Percentiles rank a stretch among this genome's conserved stretches.
These are phyloP conservation scores for Eupithecia exiguata DNA, from an alignment of 2,888 invertebrate genomes.

Conservation along the genomic window DNA sequence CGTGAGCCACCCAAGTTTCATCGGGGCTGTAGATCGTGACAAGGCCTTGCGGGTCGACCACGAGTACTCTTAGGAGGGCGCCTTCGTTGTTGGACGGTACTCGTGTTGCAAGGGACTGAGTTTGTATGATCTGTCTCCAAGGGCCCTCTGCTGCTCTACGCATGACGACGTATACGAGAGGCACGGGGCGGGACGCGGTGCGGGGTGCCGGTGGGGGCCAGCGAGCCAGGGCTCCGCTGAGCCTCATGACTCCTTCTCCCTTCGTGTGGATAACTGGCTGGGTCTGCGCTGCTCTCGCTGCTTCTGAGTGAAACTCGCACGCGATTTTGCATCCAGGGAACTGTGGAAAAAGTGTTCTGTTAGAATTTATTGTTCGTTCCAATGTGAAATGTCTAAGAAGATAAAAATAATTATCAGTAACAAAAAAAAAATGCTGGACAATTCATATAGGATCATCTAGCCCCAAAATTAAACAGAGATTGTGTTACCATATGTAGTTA, in stretches of 20 bases:
- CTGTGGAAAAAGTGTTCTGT: conserved; percentile 73
- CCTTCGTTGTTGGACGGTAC: conserved; percentile 87
- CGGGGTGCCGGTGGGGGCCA: conserved; percentile 86
- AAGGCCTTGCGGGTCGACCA: conserved; percentile 87
- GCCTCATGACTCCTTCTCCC: conserved; percentile 87
- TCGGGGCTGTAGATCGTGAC: conserved; percentile 88
- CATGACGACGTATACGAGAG: conserved; percentile 88
- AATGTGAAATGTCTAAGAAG: not conserved
- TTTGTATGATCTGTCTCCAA: conserved; percentile 87
- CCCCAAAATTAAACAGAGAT: no score
- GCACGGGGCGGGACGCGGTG: conserved; percentile 82
- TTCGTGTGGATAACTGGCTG: conserved; percentile 88
- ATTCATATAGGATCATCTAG: no score
- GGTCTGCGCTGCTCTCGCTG: conserved; percentile 85
- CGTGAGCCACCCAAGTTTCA: conserved; percentile 84
- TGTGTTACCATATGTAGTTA: no score
- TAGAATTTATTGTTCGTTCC: not conserved
- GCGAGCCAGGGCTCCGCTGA: conserved; percentile 85
- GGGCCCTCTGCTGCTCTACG: conserved; percentile 85
- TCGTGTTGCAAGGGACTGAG: conserved; percentile 85
- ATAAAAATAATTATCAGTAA: not conserved
- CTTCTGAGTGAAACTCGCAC: conserved; percentile 87
- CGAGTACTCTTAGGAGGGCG: conserved; percentile 86
- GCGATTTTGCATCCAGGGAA: conserved; percentile 89
- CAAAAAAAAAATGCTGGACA: not conserved